phyloP scores from a whole-genome alignment of 1,140 invertebrate genomes.

The Bradysia coprophila region DNA sequence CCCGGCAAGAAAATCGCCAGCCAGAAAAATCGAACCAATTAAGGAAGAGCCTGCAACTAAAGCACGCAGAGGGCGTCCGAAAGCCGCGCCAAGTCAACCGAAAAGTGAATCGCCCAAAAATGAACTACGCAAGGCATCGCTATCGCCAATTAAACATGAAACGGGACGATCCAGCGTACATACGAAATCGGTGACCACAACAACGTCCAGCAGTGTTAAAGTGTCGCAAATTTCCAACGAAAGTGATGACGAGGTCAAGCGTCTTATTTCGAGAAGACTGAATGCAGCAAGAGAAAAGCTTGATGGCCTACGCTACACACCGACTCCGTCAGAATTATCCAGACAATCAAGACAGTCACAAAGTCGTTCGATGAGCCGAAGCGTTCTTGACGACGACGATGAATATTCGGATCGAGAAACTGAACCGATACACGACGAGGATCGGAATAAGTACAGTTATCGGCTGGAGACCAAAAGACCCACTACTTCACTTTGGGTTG shows the following conservation, averaged over 20 bases:
- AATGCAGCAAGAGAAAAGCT: neutral
- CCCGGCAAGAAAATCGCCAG: neutral
- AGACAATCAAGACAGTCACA: slow-evolving; percentile 13
- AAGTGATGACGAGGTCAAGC: neutral
- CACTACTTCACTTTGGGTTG: neutral
- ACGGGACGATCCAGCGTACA: neutral
- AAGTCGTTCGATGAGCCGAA: slow-evolving; percentile 18
- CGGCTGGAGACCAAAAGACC: neutral
- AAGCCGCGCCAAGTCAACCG: neutral
- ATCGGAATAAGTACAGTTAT: neutral
- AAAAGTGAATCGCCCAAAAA: neutral
- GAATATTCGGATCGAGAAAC: slow-evolving; percentile 28
- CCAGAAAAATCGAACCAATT: neutral
- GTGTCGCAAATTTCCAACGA: neutral
- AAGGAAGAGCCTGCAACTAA: neutral
- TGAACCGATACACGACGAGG: slow-evolving; percentile 7
- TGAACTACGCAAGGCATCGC: neutral
- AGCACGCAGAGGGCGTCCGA: neutral
- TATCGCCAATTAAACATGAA: neutral
- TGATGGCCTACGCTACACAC: neutral
- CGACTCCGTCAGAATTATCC: slow-evolving; percentile 5
- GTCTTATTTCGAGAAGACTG: neutral
- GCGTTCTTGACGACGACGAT: slow-evolving; percentile 15
- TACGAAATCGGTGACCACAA: neutral
- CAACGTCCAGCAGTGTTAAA: neutral